These are phyloP conservation scores for Drosophila orena DNA, from an alignment of 1,140 invertebrate species.

Conservation along the genomic window DNA sequence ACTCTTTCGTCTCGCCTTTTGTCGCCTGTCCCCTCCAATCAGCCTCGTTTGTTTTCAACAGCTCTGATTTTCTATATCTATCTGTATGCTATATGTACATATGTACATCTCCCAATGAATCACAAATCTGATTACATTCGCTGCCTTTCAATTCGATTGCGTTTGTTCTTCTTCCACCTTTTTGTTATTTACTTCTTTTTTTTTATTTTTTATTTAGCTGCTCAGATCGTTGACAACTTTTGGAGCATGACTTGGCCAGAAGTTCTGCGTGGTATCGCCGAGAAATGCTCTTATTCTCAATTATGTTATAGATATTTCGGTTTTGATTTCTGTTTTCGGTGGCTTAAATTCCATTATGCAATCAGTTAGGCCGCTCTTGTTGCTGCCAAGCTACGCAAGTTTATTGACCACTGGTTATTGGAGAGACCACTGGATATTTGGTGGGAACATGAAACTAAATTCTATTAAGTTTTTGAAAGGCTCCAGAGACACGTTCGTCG, in stretches of 20 bases:
- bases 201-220: conserved; percentile 30
- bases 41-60: conserved; percentile 30
- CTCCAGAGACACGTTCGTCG: background rate
- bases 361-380: conserved; percentile 66
- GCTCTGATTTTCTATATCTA: conserved; percentile 25
- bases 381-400: conserved; percentile 76
- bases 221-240: conserved; percentile 77
- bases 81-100: background rate
- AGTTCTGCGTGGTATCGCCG: conserved; percentile 19
- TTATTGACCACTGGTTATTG: conserved; percentile 67
- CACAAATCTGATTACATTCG: conserved; percentile 81
- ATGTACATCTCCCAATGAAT: conserved; percentile 11
- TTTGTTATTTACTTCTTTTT: conserved; percentile 1
- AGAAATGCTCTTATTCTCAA: conserved; percentile 83
- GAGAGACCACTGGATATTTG: background rate
- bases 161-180: conserved; percentile 31
- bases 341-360: conserved; percentile 79
- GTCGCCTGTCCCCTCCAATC: conserved; percentile 31
- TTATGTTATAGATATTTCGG: conserved; percentile 75
- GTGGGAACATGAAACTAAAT: conserved; percentile 25
- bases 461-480: conserved; percentile 18
- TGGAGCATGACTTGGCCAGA: conserved; percentile 70
- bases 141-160: conserved; percentile 65
- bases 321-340: conserved; percentile 44
- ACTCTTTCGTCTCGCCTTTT: conserved; percentile 32